These are phyloP conservation scores for Platyura marginata DNA, from an alignment of 1,140 invertebrate species.

Conservation along the genomic window DNA sequence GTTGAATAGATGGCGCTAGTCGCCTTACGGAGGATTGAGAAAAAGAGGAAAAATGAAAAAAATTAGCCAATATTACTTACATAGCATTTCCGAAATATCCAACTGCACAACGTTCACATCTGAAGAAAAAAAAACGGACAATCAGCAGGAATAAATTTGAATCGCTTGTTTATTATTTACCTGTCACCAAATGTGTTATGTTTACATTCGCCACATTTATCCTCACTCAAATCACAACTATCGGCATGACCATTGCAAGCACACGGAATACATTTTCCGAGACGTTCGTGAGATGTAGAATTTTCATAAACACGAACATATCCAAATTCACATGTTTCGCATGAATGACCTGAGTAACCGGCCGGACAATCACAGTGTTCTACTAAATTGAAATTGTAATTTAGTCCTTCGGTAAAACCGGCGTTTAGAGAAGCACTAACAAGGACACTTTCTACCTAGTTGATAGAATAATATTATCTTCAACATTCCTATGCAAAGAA, in stretches of 20 bases:
- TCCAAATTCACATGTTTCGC: conserved; percentile 67
- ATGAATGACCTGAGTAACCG: conserved; percentile 59
- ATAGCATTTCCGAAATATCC: conserved; percentile 87
- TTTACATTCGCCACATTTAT: conserved; percentile 54
- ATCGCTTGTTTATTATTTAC: conserved; percentile 8
- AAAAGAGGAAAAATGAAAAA: no score
- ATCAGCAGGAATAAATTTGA: no score
- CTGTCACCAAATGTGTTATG: conserved; percentile 42
- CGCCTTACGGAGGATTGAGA: no score
- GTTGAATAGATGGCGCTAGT: no score
- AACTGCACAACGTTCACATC: conserved; percentile 69
- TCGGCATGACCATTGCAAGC: conserved; percentile 76
- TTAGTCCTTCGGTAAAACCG: conserved; percentile 17
- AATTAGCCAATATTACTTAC: no score
- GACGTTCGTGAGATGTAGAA: conserved; percentile 26
- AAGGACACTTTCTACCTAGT: conserved; percentile 56
- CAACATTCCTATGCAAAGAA: no score
- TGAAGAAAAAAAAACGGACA: no score
- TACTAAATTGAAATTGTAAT: conserved; percentile 24
- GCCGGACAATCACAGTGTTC: conserved; percentile 45
- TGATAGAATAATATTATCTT: no score
- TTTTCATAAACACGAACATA: conserved; percentile 57
- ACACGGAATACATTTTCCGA: conserved; percentile 63
- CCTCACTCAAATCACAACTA: conserved; percentile 60
- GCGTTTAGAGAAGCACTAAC: conserved; percentile 16